Evolutionary conservation across 2,113 vertebrate species (phyloP), one percentile per base, ranked within the genome.

Genomic region (Muscicapa adusta): DNA sequence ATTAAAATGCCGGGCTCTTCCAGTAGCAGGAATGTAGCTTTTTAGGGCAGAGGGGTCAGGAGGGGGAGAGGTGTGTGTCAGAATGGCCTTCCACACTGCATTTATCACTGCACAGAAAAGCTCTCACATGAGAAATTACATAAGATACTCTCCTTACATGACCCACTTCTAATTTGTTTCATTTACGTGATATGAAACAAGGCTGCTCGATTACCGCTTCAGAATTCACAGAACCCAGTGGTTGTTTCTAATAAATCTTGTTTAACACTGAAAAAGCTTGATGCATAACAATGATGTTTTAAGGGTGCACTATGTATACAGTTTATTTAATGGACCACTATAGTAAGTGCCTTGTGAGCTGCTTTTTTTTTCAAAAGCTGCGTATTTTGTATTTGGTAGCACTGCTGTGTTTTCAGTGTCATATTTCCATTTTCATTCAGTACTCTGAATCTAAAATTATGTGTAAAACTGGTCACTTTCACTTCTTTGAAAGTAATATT

Each of bases 281-380:
- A 76, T 90, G 76, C 58, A 33, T 84, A 70, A 42, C 45, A 67
- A 16, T 36, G 51, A 51, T 65, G 70, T 89, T 85, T 74, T 84
- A 82, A 77, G 62, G 90, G 91, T 94, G 95, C 68, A 58, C 43
- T 85, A 60, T 78, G 33, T 72, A 54, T 48, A 61, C 70, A 33
- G 42, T 76, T 90, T 57, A 14, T 62, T 81, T 72, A 50, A 81
- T 85, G 93, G 96, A 84, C 93, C 85, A 95, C 91, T 79, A 78
- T 85, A 94, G 92, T 65, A 96, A 96, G 96, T 97, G 97, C 96
- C 97, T 97, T 85, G 75, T 60, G 88, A 93, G 82, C 60, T 95
- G 92, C 88, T 85, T 94, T 92, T 85, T 88, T 82, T 89, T 80
- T 81, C 85, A 87, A 63, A 48, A 40, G 31, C 74, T 73, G 60